A percentile compares a stretch with the other conserved stretches of the same genome.
Conservation (phyloP, 2,888 invertebrate species). For the Eupeodes luniger region DNA sequence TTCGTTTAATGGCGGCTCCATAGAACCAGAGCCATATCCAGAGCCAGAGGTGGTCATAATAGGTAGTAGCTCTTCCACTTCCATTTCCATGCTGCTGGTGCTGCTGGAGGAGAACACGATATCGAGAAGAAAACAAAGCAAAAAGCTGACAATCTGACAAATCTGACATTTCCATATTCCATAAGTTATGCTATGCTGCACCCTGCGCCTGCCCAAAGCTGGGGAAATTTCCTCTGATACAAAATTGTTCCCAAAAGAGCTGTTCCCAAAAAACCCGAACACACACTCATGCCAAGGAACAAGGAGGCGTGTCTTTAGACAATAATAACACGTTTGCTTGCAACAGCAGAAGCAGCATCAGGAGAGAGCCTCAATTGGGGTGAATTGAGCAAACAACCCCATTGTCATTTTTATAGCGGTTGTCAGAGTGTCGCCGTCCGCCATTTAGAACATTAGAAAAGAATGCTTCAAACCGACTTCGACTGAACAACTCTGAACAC, state of each 20-base stretch:
- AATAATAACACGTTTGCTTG: background rate
- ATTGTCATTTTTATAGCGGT: slow-evolving; percentile 64
- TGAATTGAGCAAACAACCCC: slow-evolving; percentile 75
- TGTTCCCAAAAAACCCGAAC: slow-evolving; percentile 29
- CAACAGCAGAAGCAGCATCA: background rate
- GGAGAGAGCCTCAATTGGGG: slow-evolving; percentile 72
- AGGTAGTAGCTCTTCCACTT: slow-evolving; percentile 56
- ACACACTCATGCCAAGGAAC: slow-evolving; percentile 46
- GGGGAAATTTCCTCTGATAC: slow-evolving; percentile 57
- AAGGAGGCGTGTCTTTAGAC: slow-evolving; percentile 56
- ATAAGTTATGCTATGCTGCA: slow-evolving; percentile 4
- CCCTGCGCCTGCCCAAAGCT: slow-evolving; percentile 37
- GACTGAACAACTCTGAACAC: slow-evolving; percentile 14
- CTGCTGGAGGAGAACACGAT: slow-evolving; percentile 51
- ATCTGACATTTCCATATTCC: slow-evolving; percentile 33
- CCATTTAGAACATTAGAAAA: slow-evolving; percentile 65
- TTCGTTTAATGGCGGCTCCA: slow-evolving; percentile 78
- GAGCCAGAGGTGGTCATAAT: slow-evolving; percentile 55
- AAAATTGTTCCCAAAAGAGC: slow-evolving; percentile 64
- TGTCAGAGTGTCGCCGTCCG: slow-evolving; percentile 50
- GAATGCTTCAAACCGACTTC: slow-evolving; percentile 50
- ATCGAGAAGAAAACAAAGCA: slow-evolving; percentile 67
- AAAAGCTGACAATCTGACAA: slow-evolving; percentile 59
- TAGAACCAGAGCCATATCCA: slow-evolving; percentile 12
- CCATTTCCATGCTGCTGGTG: too few species aligned